These are phyloP conservation scores for Patella pellucida DNA, from an alignment of 2,888 invertebrate genomes.

Conservation along the genomic window DNA sequence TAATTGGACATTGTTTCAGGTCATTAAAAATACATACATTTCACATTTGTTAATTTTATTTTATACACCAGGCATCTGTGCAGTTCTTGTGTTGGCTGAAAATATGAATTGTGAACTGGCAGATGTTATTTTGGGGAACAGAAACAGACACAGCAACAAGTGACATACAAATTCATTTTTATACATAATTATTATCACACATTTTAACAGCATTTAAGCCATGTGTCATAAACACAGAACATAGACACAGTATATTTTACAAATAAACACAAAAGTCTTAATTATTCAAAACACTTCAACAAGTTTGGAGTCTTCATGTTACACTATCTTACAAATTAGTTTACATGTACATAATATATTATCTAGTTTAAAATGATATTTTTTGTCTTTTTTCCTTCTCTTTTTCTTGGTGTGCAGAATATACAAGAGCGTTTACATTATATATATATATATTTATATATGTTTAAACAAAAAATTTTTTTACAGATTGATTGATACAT, in stretches of 20 bases:
- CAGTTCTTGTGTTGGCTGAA: too few species aligned
- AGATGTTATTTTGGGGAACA: too few species aligned
- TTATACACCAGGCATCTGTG: too few species aligned
- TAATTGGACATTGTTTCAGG: too few species aligned
- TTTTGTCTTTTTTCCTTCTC: neutral
- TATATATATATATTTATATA: neutral
- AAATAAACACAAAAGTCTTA: neutral
- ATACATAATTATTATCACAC: neutral
- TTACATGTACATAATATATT: conserved; percentile 8
- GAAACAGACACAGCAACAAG: neutral
- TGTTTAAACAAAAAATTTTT: too few species aligned
- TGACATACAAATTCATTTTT: neutral
- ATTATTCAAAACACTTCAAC: conserved; percentile 1
- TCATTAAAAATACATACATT: too few species aligned
- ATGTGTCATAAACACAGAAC: neutral
- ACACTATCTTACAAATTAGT: neutral
- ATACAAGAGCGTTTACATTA: conserved; percentile 1
- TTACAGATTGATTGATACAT: too few species aligned
- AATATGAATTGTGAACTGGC: too few species aligned
- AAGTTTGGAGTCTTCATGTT: neutral
- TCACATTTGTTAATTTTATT: too few species aligned
- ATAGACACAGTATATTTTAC: conserved; percentile 4
- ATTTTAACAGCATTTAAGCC: neutral
- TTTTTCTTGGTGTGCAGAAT: neutral
- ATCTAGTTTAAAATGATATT: conserved; percentile 5